Evolutionary conservation across 2,888 invertebrate genomes (phyloP).

Genomic region (Julus scandinavius): DNA sequence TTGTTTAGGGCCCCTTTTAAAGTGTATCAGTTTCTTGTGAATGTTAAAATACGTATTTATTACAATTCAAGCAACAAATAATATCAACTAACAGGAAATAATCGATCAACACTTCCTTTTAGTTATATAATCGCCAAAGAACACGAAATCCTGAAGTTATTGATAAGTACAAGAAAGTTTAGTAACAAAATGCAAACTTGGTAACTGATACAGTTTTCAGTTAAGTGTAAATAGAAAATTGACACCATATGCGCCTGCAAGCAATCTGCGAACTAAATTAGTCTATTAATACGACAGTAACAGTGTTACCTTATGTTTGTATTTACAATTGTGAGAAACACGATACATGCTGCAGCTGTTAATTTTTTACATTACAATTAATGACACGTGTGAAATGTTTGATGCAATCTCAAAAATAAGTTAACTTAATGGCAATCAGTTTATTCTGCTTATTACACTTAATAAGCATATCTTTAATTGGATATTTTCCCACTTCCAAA

Average conservation of each 20-base stretch:
- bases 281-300: neutral
- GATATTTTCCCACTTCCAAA: neutral
- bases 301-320: neutral
- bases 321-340: neutral
- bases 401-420: neutral
- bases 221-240: too few species aligned
- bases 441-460: neutral
- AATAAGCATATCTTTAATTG: neutral
- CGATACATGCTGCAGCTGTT: neutral
- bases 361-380: neutral
- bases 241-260: too few species aligned
- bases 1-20: too few species aligned
- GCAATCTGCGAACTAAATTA: neutral
- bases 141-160: neutral
- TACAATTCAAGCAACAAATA: neutral
- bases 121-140: neutral
- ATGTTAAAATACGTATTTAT: neutral
- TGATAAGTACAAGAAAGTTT: neutral
- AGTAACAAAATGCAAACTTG: neutral
- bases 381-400: neutral
- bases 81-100: neutral
- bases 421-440: neutral
- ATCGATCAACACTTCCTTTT: too few species aligned
- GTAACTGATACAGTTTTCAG: too few species aligned
- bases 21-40: neutral